Evolutionary conservation across 1,140 invertebrate genomes (phyloP).

Genomic region (Notospermus geniculatus): DNA sequence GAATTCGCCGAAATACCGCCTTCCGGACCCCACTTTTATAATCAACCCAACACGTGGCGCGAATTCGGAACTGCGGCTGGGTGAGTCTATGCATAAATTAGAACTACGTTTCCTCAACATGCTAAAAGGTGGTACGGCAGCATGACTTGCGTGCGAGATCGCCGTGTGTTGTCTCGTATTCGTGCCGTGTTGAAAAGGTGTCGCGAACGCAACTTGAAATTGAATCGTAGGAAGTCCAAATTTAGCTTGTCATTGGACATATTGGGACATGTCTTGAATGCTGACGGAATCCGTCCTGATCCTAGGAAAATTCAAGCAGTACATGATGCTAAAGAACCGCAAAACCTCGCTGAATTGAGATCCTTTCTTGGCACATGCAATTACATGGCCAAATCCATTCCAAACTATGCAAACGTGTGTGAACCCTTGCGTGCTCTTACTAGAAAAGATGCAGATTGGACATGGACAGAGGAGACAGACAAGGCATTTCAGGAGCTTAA

Average conservation of each 20-base stretch:
- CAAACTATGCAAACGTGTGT: constrained; percentile 23
- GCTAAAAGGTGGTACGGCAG: too few relatives aligned
- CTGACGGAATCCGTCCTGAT: constrained; percentile 24
- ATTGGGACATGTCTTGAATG: constrained; percentile 22
- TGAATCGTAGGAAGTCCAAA: constrained; percentile 27
- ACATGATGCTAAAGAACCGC: constrained; percentile 11
- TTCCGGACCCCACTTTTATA: too few relatives aligned
- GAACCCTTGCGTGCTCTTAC: constrained; percentile 27
- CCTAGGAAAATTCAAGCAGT: constrained; percentile 48
- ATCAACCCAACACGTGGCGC: too few relatives aligned
- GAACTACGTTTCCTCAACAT: too few relatives aligned
- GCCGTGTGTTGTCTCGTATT: not conserved
- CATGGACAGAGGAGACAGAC: constrained; percentile 21
- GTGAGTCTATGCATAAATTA: too few relatives aligned
- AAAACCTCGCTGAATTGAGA: constrained; percentile 21
- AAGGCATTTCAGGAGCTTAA: constrained; percentile 27
- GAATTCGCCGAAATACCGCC: too few relatives aligned
- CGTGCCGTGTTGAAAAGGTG: not conserved
- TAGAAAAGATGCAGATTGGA: constrained; percentile 19
- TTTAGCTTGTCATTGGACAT: constrained; percentile 21
- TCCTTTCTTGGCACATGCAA: constrained; percentile 25
- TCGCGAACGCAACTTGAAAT: constrained; percentile 19
- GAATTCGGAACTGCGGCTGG: too few relatives aligned
- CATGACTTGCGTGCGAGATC: too few relatives aligned
- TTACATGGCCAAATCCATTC: constrained; percentile 14